Percentiles rank a stretch among this genome's conserved stretches.
Evolutionary conservation across 1,140 invertebrate species (phyloP).

Genomic region (Ceratina japonica): DNA sequence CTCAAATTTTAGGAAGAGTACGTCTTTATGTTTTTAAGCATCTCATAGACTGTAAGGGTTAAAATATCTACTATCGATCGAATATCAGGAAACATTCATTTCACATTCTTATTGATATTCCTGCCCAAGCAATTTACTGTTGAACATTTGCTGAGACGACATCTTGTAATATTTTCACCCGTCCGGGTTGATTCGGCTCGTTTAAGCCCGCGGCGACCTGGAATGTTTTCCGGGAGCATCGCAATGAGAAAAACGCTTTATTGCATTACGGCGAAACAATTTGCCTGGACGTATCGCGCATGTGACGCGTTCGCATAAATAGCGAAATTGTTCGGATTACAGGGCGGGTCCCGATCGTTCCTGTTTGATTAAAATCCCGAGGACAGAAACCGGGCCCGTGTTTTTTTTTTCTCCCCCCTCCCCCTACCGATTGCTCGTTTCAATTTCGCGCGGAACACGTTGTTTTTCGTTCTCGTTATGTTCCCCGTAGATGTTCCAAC

Average conservation of each 20-base stretch:
- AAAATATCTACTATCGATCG: too few species aligned
- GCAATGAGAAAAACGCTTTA: conserved; percentile 15
- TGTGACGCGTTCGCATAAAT: conserved; percentile 20
- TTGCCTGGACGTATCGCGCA: neutral
- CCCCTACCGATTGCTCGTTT: conserved; percentile 17
- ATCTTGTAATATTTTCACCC: too few species aligned
- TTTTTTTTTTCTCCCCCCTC: neutral
- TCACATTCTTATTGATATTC: too few species aligned
- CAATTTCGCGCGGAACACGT: conserved; percentile 16
- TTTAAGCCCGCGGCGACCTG: neutral
- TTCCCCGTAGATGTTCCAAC: neutral
- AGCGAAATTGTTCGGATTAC: conserved; percentile 37
- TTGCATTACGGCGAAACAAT: conserved; percentile 17
- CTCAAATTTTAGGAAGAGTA: too few species aligned
- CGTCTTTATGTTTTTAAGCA: too few species aligned
- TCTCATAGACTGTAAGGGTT: too few species aligned
- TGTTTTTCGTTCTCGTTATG: conserved; percentile 24
- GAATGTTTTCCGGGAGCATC: neutral
- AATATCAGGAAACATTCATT: too few species aligned
- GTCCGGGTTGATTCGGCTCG: neutral
- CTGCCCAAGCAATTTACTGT: too few species aligned
- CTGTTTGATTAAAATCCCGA: conserved; percentile 25
- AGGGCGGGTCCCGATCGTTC: too few species aligned
- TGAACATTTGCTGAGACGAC: too few species aligned
- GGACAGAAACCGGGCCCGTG: neutral